These are phyloP conservation scores for Pseudomyrmex gracilis DNA, from an alignment of 1,140 invertebrate species.

Conservation along the genomic window DNA sequence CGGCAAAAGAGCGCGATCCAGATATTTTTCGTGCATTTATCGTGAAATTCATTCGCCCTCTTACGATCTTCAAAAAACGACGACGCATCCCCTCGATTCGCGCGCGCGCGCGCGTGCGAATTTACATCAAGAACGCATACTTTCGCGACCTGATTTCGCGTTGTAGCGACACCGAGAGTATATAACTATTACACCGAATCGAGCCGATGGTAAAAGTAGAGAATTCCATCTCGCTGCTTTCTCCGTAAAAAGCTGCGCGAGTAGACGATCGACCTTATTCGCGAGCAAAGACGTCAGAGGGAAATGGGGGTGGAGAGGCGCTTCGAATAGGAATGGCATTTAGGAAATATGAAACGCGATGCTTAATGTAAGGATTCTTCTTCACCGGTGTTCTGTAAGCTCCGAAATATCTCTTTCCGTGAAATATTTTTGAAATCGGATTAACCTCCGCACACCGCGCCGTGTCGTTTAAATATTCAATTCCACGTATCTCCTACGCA, in stretches of 20 bases:
- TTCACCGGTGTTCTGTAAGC: slow-evolving; percentile 25
- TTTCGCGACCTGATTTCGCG: not conserved
- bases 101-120: slow-evolving; percentile 36
- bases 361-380: slow-evolving; percentile 42
- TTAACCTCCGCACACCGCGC: slow-evolving; percentile 29
- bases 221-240: not conserved
- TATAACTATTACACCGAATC: slow-evolving; percentile 61
- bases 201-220: not conserved
- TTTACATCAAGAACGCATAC: slow-evolving; percentile 48
- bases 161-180: slow-evolving; percentile 20
- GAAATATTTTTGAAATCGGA: slow-evolving; percentile 61
- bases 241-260: slow-evolving; percentile 2
- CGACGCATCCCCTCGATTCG: not conserved
- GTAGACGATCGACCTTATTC: slow-evolving; percentile 23
- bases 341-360: slow-evolving; percentile 23
- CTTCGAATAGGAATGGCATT: not conserved
- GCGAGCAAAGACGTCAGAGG: not conserved
- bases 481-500: slow-evolving; percentile 43
- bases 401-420: slow-evolving; percentile 47
- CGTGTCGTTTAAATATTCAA: slow-evolving; percentile 60
- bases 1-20: not conserved
- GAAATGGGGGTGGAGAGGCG: no score
- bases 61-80: not conserved
- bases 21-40: slow-evolving; percentile 27
- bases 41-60: slow-evolving; percentile 37